These are phyloP conservation scores for Nemurella pictetii DNA, from an alignment of 2,888 invertebrate species.

Conservation along the genomic window DNA sequence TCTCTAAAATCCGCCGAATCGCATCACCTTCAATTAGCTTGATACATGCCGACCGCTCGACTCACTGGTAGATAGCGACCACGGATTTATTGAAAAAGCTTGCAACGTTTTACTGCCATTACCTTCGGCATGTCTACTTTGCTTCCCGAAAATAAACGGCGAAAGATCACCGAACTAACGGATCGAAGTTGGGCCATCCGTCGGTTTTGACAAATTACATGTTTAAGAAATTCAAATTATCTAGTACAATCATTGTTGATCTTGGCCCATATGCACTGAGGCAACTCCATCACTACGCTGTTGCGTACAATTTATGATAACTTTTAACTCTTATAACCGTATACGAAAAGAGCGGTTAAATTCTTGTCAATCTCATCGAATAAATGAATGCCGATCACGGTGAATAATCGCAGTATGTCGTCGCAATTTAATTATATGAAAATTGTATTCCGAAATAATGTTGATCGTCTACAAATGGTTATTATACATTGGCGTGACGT, in stretches of 20 bases:
- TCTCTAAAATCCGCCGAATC: not conserved
- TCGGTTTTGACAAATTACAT: not conserved
- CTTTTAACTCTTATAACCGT: not conserved
- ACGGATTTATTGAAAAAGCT: too few species aligned
- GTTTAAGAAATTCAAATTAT: not conserved
- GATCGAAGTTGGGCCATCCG: not conserved
- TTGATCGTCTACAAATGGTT: not conserved
- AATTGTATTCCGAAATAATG: not conserved
- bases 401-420: not conserved
- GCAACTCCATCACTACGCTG: not conserved
- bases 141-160: not conserved
- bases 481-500: not conserved
- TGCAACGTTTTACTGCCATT: too few species aligned
- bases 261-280: not conserved
- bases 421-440: not conserved
- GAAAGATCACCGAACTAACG: not conserved
- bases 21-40: not conserved
- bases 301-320: not conserved
- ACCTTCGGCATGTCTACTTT: too few species aligned
- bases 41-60: too few species aligned
- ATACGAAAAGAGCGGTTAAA: not conserved
- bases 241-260: not conserved
- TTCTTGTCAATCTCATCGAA: not conserved
- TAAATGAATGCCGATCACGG: not conserved
- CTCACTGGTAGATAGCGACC: too few species aligned